Conservation (phyloP, 2,888 invertebrate genomes). For the Trilocha varians region DNA sequence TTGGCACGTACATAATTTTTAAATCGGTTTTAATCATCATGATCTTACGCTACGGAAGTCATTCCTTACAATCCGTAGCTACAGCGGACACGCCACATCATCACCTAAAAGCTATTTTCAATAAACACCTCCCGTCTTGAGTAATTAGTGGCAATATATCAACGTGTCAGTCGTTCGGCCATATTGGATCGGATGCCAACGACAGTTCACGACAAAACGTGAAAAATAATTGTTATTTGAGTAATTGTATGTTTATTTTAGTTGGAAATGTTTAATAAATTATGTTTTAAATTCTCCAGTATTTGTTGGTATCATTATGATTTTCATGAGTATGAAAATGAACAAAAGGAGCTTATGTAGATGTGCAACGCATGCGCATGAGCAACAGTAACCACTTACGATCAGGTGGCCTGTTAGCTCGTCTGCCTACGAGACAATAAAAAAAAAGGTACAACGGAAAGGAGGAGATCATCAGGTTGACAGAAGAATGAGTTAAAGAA, state of each 20-base stretch:
- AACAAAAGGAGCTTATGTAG: too few relatives aligned
- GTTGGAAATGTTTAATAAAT: too few relatives aligned
- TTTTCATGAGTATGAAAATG: too few relatives aligned
- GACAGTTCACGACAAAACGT: background rate
- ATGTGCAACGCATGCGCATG: too few relatives aligned
- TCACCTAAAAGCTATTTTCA: constrained; percentile 60
- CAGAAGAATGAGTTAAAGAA: too few relatives aligned
- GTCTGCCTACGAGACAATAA: too few relatives aligned
- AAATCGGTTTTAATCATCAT: background rate
- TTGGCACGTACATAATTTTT: background rate
- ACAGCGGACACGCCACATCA: constrained; percentile 49
- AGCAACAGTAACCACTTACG: too few relatives aligned
- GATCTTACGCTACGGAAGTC: constrained; percentile 19
- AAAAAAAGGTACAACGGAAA: too few relatives aligned
- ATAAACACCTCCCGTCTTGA: constrained; percentile 62
- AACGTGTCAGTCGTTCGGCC: constrained; percentile 42
- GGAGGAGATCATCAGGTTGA: too few relatives aligned
- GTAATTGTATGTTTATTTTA: background rate
- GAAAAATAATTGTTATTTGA: background rate
- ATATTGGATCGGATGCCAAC: constrained; percentile 7
- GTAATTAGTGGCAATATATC: constrained; percentile 68
- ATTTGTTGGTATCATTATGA: too few relatives aligned
- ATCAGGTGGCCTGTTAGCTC: too few relatives aligned
- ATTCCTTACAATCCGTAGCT: constrained; percentile 20
- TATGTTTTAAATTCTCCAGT: too few relatives aligned